Evolutionary conservation across 1,140 invertebrate genomes (phyloP).

Genomic region (Calephelis nemesis): DNA sequence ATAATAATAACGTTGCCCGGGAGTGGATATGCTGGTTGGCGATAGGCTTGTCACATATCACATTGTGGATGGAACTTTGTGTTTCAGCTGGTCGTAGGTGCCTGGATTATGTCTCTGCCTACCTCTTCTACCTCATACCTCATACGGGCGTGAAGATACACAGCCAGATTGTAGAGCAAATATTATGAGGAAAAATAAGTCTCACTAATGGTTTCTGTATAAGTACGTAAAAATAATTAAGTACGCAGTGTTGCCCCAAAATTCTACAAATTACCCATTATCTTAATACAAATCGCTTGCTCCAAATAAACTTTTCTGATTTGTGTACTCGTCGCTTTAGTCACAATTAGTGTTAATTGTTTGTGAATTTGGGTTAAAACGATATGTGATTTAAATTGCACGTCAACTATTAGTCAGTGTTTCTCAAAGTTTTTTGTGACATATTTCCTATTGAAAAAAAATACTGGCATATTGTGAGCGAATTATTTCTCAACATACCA

Average conservation of each 20-base stretch:
- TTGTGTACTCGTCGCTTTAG: slow-evolving; percentile 33
- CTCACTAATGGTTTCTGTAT: neutral
- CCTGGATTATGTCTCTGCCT: no score
- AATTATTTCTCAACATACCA: neutral
- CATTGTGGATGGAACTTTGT: no score
- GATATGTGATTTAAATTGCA: slow-evolving; percentile 19
- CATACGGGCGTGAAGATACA: no score
- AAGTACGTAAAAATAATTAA: slow-evolving; percentile 9
- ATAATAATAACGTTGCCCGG: no score
- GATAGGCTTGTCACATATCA: no score
- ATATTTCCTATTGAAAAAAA: neutral
- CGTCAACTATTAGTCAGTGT: neutral
- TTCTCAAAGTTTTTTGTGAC: neutral
- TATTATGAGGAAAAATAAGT: neutral
- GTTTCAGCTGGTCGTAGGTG: no score
- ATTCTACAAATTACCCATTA: slow-evolving; percentile 17
- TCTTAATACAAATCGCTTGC: slow-evolving; percentile 18
- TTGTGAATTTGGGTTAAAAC: slow-evolving; percentile 47
- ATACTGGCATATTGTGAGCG: neutral
- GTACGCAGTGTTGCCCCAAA: slow-evolving; percentile 6
- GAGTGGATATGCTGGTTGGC: no score
- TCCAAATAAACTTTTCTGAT: slow-evolving; percentile 12
- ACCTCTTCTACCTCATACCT: no score
- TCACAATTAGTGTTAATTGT: slow-evolving; percentile 51
- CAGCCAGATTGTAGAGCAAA: no score